Percentiles rank a stretch among this genome's conserved stretches.
These are phyloP conservation scores for Serripes groenlandicus DNA, from an alignment of 2,888 invertebrate species.

Conservation along the genomic window DNA sequence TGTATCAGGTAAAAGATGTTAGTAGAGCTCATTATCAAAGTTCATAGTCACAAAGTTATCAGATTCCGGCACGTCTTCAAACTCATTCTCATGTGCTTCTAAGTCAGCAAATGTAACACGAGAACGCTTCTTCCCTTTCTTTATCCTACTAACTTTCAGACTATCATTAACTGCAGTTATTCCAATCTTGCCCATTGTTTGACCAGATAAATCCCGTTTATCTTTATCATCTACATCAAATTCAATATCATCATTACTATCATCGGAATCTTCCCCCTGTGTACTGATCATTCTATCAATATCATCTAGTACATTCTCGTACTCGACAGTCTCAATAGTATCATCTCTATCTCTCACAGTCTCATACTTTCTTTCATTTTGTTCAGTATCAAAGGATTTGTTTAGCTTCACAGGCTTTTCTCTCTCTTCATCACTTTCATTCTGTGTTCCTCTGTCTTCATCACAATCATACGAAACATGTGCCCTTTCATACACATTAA, in stretches of 20 bases:
- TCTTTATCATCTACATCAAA: constrained; percentile 25
- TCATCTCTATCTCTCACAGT: neutral
- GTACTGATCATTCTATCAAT: constrained; percentile 10
- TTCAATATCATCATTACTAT: constrained; percentile 27
- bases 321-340: too few relatives aligned
- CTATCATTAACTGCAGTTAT: constrained; percentile 31
- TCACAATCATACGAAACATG: neutral
- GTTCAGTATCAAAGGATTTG: too few relatives aligned
- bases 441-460: neutral
- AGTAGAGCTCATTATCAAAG: constrained; percentile 29
- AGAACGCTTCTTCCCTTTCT: constrained; percentile 46
- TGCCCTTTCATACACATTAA: neutral
- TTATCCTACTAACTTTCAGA: constrained; percentile 28
- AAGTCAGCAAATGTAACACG: constrained; percentile 54
- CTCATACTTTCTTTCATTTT: too few relatives aligned
- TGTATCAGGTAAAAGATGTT: too few relatives aligned
- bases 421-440: too few relatives aligned
- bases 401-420: too few relatives aligned
- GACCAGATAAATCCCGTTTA: neutral
- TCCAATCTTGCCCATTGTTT: neutral
- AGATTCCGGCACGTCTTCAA: constrained; percentile 20
- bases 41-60: constrained; percentile 22
- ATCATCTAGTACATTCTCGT: constrained; percentile 11
- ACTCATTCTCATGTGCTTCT: constrained; percentile 16
- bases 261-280: constrained; percentile 2